Evolutionary conservation across 2,113 vertebrate species (phyloP), one percentile per base, ranked within the genome.

Genomic region (Pterophyllum scalare): DNA sequence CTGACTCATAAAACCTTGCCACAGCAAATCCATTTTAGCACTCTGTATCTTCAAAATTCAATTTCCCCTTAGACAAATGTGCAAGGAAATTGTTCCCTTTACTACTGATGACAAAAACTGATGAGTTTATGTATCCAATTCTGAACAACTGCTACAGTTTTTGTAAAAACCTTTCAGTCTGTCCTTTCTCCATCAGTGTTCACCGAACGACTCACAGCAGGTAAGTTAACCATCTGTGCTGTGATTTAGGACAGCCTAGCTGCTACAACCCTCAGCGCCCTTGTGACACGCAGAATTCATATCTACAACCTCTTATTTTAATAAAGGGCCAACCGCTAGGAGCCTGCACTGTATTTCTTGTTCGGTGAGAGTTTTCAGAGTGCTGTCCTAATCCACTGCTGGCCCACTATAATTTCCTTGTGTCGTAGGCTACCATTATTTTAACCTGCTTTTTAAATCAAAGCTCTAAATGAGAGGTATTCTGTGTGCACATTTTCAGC

Each of bases 301-400:
- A 74, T 74, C 85, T 85, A 56, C 85, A 85, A 61, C 86, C 64
- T 85, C 81, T 92, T 87, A 81, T 89, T 93, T 89, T 87, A 89
- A 88, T 87, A 91, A 33, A 83, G 58, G 22, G 56, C 81, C 60
- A 35, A 88, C 78, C 89, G 84, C 85, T 81, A 52, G 43, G 62
- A 65, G 76, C 33, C 80, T 46, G 46, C 77, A 33, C 75, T 75
- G 84, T 84, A 85, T 80, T 78, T 89, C 79, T 61, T 43, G 35
- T 46, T 40, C 24, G 59, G 35, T 59, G 77, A 58, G 70, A 64
- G 49, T 38, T 77, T 87, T 87, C 56, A 26, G 35, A 28, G 15
- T 8, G 40, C 56, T 24, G 81, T 81, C 75, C 87, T 88, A 75
- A 88, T 83, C 64, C 72, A 79, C 59, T 31, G 54, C 61, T 46